Evolutionary conservation across 1,140 invertebrate genomes (phyloP).

Genomic region (Papilio xuthus): DNA sequence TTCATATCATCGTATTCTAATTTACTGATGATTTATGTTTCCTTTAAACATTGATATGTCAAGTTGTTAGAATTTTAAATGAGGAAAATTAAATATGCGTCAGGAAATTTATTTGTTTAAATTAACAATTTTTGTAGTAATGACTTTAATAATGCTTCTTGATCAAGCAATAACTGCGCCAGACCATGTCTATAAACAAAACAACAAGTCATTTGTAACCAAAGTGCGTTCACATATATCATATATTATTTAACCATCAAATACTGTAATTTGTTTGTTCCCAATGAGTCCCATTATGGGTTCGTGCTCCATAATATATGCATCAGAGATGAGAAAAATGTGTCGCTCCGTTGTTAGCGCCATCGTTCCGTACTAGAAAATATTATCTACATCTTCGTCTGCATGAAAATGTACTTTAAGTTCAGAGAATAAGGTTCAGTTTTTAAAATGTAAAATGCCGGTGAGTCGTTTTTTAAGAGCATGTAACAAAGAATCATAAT

Average conservation of each 20-base stretch:
- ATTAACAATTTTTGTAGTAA: background rate
- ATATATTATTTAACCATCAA: slow-evolving; percentile 38
- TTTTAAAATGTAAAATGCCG: slow-evolving; percentile 29
- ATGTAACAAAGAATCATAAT: slow-evolving; percentile 68
- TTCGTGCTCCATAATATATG: slow-evolving; percentile 76
- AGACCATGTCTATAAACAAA: background rate
- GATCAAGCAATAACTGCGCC: background rate
- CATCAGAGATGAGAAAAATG: slow-evolving; percentile 78
- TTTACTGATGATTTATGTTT: slow-evolving; percentile 8
- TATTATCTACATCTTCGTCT: slow-evolving; percentile 32
- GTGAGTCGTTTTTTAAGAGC: slow-evolving; percentile 42
- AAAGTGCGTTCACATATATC: background rate
- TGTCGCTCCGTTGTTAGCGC: slow-evolving; percentile 65
- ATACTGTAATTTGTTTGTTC: slow-evolving; percentile 70
- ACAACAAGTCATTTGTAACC: slow-evolving; percentile 24
- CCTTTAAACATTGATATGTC: background rate
- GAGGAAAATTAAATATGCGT: background rate
- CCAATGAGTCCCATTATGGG: slow-evolving; percentile 68
- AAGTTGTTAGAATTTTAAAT: background rate
- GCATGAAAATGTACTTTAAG: slow-evolving; percentile 44
- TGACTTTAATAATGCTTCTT: background rate
- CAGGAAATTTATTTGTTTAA: background rate
- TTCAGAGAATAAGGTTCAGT: slow-evolving; percentile 43
- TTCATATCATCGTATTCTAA: slow-evolving; percentile 15
- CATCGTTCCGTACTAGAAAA: slow-evolving; percentile 37